Percentiles rank a stretch among this genome's conserved stretches.
Evolutionary conservation across 2,888 invertebrate genomes (phyloP).

Genomic region (Heliothis peltigera): DNA sequence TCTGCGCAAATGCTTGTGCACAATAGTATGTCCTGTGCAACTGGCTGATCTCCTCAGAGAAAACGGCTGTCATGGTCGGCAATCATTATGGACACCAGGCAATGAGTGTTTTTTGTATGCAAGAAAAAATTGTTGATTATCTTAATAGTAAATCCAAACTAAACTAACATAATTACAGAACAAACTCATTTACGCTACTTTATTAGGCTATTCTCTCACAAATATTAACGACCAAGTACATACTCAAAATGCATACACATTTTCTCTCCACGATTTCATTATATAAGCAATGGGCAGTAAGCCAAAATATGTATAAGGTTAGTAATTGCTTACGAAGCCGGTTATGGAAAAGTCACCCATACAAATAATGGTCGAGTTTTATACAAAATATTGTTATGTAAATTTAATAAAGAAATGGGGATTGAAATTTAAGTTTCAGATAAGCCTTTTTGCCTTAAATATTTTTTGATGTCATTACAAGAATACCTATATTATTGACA

Average conservation of each 20-base stretch:
- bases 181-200: slow-evolving; percentile 28
- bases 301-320: slow-evolving; percentile 72
- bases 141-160: no score
- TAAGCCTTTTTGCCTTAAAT: not conserved
- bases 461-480: slow-evolving; percentile 36
- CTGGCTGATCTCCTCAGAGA: no score
- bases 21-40: no score
- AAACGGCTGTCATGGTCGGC: no score
- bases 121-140: no score
- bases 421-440: not conserved
- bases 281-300: slow-evolving; percentile 62
- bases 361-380: slow-evolving; percentile 22
- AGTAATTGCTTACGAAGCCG: slow-evolving; percentile 68
- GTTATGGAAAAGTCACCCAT: slow-evolving; percentile 47
- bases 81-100: no score
- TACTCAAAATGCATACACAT: slow-evolving; percentile 60
- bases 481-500: slow-evolving; percentile 32
- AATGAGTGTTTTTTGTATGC: no score
- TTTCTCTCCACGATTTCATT: slow-evolving; percentile 55
- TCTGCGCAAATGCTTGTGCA: no score
- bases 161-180: slow-evolving; percentile 37
- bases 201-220: slow-evolving; percentile 50
- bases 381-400: slow-evolving; percentile 1
- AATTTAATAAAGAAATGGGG: not conserved
- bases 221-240: slow-evolving; percentile 59